Evolutionary conservation across 2,113 vertebrate species (phyloP).

Genomic region (Blennius ocellaris): DNA sequence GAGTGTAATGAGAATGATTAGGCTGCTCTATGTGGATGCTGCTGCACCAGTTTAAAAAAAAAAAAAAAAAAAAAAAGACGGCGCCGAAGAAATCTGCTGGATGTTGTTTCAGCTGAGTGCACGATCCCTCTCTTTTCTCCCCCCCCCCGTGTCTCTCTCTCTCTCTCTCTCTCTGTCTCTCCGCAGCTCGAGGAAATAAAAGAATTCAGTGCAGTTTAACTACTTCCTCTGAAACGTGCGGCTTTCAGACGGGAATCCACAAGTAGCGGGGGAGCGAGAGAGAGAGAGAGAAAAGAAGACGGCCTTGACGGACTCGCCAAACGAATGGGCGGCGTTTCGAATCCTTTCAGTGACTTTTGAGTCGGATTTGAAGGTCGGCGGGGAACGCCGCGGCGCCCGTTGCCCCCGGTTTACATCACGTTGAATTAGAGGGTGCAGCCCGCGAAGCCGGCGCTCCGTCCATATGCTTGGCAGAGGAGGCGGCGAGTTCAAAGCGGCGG

Average conservation of each 20-base stretch:
- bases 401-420: slow-evolving; percentile 74
- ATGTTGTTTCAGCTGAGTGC: slow-evolving; percentile 69
- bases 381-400: slow-evolving; percentile 41
- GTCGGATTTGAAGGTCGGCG: slow-evolving; percentile 38
- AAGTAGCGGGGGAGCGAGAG: slow-evolving; percentile 2
- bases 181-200: slow-evolving; percentile 4
- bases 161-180: slow-evolving; percentile 4
- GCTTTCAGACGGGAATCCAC: background rate
- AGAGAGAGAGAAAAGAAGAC: background rate
- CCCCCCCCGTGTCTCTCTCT: slow-evolving; percentile 6
- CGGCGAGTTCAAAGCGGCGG: slow-evolving; percentile 70
- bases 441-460: slow-evolving; percentile 62
- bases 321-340: slow-evolving; percentile 1
- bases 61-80: background rate
- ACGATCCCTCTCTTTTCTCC: slow-evolving; percentile 8
- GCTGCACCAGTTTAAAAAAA: slow-evolving; percentile 7
- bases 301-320: slow-evolving; percentile 41
- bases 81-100: slow-evolving; percentile 57
- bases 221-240: too few species aligned
- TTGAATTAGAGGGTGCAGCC: slow-evolving; percentile 66
- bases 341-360: slow-evolving; percentile 20
- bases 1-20: slow-evolving; percentile 79
- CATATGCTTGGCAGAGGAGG: slow-evolving; percentile 69
- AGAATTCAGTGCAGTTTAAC: background rate
- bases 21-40: slow-evolving; percentile 60